Evolutionary conservation across 2,113 vertebrate species (phyloP).

Genomic region (Anoplopoma fimbria): DNA sequence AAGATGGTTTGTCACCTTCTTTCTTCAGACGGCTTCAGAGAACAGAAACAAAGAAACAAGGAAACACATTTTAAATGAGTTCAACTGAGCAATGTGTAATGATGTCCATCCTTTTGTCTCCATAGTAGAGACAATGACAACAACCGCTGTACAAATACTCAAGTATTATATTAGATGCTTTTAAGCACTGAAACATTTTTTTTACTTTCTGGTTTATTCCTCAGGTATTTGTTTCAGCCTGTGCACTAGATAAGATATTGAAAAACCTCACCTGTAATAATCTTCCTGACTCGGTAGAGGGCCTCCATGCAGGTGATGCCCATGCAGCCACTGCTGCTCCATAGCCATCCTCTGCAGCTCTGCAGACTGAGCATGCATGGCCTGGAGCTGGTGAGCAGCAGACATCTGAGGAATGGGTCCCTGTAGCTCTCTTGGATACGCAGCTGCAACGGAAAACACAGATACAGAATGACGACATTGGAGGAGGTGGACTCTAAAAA

Average conservation of each 20-base stretch:
- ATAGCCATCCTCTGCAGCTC: constrained; percentile 98
- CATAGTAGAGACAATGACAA: background rate
- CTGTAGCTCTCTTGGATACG: constrained; percentile 93
- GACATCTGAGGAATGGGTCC: constrained; percentile 96
- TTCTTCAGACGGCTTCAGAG: constrained; percentile 96
- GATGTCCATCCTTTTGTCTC: background rate
- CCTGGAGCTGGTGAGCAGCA: constrained; percentile 97
- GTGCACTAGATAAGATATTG: background rate
- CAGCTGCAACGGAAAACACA: constrained; percentile 81
- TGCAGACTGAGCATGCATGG: constrained; percentile 98
- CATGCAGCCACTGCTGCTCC: constrained; percentile 99
- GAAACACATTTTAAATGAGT: background rate
- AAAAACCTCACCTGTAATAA: constrained; percentile 92
- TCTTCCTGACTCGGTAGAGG: constrained; percentile 97
- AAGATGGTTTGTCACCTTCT: constrained; percentile 99
- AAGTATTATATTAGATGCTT: background rate
- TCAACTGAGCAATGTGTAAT: background rate
- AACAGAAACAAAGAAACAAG: constrained; percentile 53
- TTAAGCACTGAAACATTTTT: background rate
- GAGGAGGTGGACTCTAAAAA: background rate
- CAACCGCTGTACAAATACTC: background rate
- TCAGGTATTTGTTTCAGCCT: background rate
- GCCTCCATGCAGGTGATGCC: constrained; percentile 95
- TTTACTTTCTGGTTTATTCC: background rate
- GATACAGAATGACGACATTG: background rate